phyloP scores from a whole-genome alignment of 2,113 vertebrate species.

The Phylloscopus trochiloides region DNA sequence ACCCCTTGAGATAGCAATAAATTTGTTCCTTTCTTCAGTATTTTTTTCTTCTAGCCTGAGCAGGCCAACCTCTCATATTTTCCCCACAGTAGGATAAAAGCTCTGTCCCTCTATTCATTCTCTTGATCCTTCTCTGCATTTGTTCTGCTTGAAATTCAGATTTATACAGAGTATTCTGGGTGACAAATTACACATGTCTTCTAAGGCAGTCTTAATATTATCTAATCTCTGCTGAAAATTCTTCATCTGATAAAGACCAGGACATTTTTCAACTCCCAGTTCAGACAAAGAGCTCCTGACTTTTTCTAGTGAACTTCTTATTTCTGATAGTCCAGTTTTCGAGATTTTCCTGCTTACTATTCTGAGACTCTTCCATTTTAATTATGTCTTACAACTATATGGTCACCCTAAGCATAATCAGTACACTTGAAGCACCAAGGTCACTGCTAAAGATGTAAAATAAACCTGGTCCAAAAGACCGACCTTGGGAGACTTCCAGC shows the following conservation, averaged over 20 bases:
- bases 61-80: not conserved
- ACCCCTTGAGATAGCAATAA: not conserved
- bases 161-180: not conserved
- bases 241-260: not conserved
- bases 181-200: not conserved
- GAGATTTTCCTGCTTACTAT: not conserved
- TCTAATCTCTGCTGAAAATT: not conserved
- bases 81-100: not conserved
- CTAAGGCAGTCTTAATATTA: not conserved
- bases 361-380: not conserved
- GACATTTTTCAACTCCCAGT: not conserved
- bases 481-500: not conserved
- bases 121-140: not conserved
- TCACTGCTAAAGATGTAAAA: not conserved
- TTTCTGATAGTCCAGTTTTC: not conserved
- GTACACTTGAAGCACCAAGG: not conserved
- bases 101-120: not conserved
- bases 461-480: not conserved
- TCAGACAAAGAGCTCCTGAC: not conserved
- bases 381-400: not conserved
- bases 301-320: not conserved
- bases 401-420: not conserved
- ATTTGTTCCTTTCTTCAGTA: not conserved
- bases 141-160: constrained; percentile 5
- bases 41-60: not conserved